A percentile compares a stretch with the other conserved stretches of the same genome.
Conservation (phyloP, 2,797 vertebrate genomes). For the Platalea minor region DNA sequence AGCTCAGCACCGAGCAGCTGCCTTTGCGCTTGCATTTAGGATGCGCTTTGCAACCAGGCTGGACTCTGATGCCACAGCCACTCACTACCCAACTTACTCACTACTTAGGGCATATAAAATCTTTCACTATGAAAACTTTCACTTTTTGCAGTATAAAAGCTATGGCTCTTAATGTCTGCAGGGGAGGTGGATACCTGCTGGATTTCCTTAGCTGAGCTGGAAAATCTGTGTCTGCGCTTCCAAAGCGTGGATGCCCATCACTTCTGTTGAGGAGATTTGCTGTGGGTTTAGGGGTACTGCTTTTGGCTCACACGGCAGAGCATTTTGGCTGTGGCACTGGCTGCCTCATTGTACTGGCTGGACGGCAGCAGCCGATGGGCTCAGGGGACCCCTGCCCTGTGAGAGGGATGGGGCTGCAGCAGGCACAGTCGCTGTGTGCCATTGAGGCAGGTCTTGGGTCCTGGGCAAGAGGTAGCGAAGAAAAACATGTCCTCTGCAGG, state of each 20-base stretch:
- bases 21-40: rapidly evolving
- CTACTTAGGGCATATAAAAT: background rate
- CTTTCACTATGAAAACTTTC: background rate
- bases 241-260: rapidly evolving
- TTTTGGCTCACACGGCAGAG: too few species aligned
- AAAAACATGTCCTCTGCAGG: rapidly evolving
- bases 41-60: rapidly evolving
- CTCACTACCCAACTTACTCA: background rate
- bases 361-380: too few species aligned
- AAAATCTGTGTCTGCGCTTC: background rate
- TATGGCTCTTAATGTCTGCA: background rate
- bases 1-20: background rate
- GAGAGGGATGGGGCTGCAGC: background rate
- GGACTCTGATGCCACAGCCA: background rate
- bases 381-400: background rate
- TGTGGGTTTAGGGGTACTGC: background rate
- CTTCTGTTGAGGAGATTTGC: background rate
- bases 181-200: background rate
- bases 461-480: background rate
- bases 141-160: background rate
- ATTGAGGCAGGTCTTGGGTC: background rate
- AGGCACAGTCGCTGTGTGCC: rapidly evolving
- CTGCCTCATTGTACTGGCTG: background rate
- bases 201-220: background rate
- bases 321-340: background rate